Evolutionary conservation across 2,888 invertebrate genomes (phyloP).

Genomic region (Entomobrya multifasciata): DNA sequence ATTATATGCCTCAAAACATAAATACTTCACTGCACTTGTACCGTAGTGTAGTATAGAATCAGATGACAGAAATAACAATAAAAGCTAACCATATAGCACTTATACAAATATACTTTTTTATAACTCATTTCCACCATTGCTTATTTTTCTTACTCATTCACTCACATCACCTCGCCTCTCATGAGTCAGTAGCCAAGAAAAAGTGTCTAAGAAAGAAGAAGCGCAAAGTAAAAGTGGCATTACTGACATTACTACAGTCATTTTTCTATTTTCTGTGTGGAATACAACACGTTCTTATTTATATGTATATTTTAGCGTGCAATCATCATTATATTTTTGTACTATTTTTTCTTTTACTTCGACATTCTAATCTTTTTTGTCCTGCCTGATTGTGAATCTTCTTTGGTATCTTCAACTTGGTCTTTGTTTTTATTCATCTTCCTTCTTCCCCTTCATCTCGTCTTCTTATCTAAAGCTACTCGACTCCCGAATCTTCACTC

Average conservation of each 20-base stretch:
- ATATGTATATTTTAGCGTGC: slow-evolving; percentile 14
- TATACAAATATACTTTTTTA: slow-evolving; percentile 41
- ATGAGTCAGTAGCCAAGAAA: slow-evolving; percentile 38
- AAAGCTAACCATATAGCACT: slow-evolving; percentile 43
- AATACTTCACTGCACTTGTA: slow-evolving; percentile 38
- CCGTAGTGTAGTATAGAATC: too few relatives aligned
- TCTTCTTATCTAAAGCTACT: slow-evolving; percentile 65
- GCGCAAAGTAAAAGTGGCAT: slow-evolving; percentile 20
- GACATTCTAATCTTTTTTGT: slow-evolving; percentile 14
- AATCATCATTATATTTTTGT: slow-evolving; percentile 33
- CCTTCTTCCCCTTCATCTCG: slow-evolving; percentile 49
- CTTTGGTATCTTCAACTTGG: slow-evolving; percentile 32
- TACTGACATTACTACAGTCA: neutral
- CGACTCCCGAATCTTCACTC: slow-evolving; percentile 69
- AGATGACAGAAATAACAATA: slow-evolving; percentile 68
- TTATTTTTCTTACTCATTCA: slow-evolving; percentile 65
- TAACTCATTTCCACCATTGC: slow-evolving; percentile 28
- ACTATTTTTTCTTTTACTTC: slow-evolving; percentile 5
- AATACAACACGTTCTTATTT: slow-evolving; percentile 47
- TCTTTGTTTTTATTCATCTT: slow-evolving; percentile 23
- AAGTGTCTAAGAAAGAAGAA: slow-evolving; percentile 3
- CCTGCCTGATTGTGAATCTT: slow-evolving; percentile 19
- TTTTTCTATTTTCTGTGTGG: slow-evolving; percentile 34
- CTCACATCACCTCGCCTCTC: slow-evolving; percentile 26
- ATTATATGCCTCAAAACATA: slow-evolving; percentile 20